Evolutionary conservation across 2,113 vertebrate species (phyloP).

Genomic region (Panthera leo): DNA sequence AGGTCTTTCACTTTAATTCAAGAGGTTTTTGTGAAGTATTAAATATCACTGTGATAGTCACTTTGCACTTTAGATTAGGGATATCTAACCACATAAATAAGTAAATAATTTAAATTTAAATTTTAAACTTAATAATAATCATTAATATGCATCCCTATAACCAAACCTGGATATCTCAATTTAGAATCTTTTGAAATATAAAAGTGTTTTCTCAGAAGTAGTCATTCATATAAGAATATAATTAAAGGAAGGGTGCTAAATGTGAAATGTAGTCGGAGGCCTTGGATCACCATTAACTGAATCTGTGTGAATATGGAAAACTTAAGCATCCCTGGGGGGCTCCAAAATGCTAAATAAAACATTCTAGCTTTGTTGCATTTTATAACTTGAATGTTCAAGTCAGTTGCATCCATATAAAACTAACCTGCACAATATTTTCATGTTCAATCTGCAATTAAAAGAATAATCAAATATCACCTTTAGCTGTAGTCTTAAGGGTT

Average conservation of each 20-base stretch:
- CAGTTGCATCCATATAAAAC: constrained; percentile 33
- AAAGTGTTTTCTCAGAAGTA: not conserved
- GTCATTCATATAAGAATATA: constrained; percentile 3
- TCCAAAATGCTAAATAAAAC: constrained; percentile 28
- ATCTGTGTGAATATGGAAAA: not conserved
- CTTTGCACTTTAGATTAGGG: not conserved
- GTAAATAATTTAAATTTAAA: not conserved
- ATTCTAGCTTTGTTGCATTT: constrained; percentile 10
- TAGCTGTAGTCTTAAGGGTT: not conserved
- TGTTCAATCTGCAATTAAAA: constrained; percentile 29
- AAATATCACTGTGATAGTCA: not conserved
- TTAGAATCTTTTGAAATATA: not conserved
- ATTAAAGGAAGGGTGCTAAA: not conserved
- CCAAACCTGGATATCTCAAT: not conserved
- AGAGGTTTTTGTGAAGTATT: not conserved
- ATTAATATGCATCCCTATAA: not conserved
- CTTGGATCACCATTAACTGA: not conserved
- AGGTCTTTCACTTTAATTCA: not conserved
- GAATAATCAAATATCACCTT: constrained; percentile 17
- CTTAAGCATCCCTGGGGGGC: not conserved
- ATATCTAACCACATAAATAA: not conserved
- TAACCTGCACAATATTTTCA: constrained; percentile 47
- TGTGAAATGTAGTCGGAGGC: not conserved
- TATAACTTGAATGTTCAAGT: constrained; percentile 44
- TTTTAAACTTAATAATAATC: not conserved